Conservation (phyloP, 2,797 vertebrate genomes). For the Danionella dracula region DNA sequence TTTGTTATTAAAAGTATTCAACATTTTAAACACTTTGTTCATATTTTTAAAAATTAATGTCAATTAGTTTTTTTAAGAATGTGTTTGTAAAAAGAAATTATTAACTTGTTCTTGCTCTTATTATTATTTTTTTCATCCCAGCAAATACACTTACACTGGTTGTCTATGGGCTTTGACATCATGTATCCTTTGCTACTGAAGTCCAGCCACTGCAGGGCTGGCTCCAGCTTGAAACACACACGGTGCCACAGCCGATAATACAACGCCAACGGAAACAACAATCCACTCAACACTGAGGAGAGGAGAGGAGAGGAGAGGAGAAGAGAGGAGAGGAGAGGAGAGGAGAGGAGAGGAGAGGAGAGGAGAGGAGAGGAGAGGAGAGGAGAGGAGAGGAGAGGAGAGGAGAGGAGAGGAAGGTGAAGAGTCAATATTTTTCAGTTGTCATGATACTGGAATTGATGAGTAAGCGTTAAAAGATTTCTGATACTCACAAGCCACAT, state of each 20-base stretch:
- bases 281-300: slow-evolving; percentile 69
- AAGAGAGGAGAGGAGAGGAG: not conserved
- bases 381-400: not conserved
- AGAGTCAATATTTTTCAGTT: too few relatives aligned
- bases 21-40: too few relatives aligned
- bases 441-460: not conserved
- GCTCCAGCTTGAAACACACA: slow-evolving; percentile 75
- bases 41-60: too few relatives aligned
- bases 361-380: not conserved
- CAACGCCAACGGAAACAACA: slow-evolving; percentile 83
- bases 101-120: too few relatives aligned
- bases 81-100: too few relatives aligned
- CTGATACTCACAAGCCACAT: slow-evolving; percentile 81
- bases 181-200: slow-evolving; percentile 87
- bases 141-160: slow-evolving; percentile 75
- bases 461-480: not conserved
- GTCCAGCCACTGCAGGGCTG: slow-evolving; percentile 87
- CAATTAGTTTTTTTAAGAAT: too few relatives aligned
- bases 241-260: slow-evolving; percentile 80
- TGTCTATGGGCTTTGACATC: slow-evolving; percentile 85
- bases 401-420: too few relatives aligned
- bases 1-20: too few relatives aligned
- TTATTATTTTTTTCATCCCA: too few relatives aligned
- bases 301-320: not conserved
- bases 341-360: not conserved